Evolutionary conservation across 1,140 invertebrate genomes (phyloP).

Genomic region (Orius insidiosus): DNA sequence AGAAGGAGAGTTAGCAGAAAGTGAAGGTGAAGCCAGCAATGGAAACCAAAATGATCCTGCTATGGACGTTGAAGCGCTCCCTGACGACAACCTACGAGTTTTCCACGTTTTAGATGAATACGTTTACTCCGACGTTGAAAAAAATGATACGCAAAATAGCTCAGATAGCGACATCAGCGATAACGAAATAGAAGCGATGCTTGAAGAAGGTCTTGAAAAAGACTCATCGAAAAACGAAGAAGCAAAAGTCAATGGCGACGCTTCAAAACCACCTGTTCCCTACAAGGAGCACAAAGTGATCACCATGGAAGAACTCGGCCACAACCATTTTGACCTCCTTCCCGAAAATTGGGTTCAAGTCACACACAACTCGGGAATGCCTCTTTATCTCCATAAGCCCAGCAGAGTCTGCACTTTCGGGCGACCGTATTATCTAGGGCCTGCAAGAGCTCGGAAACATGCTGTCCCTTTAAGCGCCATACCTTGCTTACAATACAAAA

Average conservation of each 20-base stretch:
- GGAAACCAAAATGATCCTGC: too few relatives aligned
- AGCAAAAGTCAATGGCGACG: conserved; percentile 38
- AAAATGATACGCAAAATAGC: conserved; percentile 24
- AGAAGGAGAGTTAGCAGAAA: too few relatives aligned
- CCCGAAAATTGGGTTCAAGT: conserved; percentile 94
- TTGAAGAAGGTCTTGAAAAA: conserved; percentile 61
- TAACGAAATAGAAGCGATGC: conserved; percentile 37
- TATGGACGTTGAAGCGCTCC: not conserved
- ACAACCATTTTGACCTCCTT: conserved; percentile 79
- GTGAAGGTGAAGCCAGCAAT: too few relatives aligned
- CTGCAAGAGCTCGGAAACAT: conserved; percentile 81
- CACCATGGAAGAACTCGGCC: conserved; percentile 13
- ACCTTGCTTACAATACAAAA: conserved; percentile 82
- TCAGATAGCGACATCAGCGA: conserved; percentile 33
- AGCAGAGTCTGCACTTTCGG: conserved; percentile 71
- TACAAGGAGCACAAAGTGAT: conserved; percentile 12
- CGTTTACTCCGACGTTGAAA: conserved; percentile 37
- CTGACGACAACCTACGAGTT: conserved; percentile 25
- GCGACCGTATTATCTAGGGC: conserved; percentile 87
- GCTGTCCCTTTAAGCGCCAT: conserved; percentile 84
- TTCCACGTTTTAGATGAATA: conserved; percentile 67
- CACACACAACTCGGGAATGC: conserved; percentile 91
- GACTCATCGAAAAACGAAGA: conserved; percentile 28
- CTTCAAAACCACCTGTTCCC: conserved; percentile 5
- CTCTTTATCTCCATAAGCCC: conserved; percentile 71